Base-by-base conservation (phyloP, 2,113 vertebrate species). In the Dipodomys ordii region DNA sequence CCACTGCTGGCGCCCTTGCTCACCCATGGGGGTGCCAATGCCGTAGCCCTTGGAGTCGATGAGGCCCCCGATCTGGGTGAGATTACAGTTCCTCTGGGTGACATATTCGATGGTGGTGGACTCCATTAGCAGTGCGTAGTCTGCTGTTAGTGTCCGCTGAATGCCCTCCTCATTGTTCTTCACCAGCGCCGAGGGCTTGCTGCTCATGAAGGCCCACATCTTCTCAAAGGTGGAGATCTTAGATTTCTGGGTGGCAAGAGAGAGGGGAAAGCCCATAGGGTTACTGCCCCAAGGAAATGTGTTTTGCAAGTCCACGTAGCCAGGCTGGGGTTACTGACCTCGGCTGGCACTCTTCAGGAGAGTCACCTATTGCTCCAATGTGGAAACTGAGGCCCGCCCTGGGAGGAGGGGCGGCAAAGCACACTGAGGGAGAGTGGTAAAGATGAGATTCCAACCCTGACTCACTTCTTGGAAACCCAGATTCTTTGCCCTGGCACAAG, bases 171-270 rank as follows among this genome's bases (percentile, higher is more conserved):
- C 99, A 0, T 99, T 99, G 93, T 99, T 99, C 94, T 99, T 99
- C 25, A 99, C 99, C 44, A 99, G 98, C 0, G 99, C 99, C 0
- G 99, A 99, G 96, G 99, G 99, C 95, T 98, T 99, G 98, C 99
- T 99, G 98, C 99, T 99, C 99, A 99, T 99, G 96, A 99, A 99
- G 64, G 99, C 99, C 99, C 99, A 99, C 99, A 99, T 99, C 96
- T 99, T 99, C 97, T 99, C 99, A 92, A 99, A 99, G 0, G 99
- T 99, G 80, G 99, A 99, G 88, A 99, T 99, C 97, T 99, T 99
- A 62, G 99, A 99, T 98, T 99, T 99, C 99, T 99, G 98, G 44
- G 95, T 49, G 10, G 49, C 0, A 0, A 25, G 25, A 35, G 87
- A 72, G 57, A 35, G 23, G 35, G 0, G 44, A 60, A 57, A 0